A percentile compares a stretch with the other conserved stretches of the same genome.
These are phyloP conservation scores for Actenoides hombroni DNA, from an alignment of 2,113 vertebrate genomes.

Conservation along the genomic window DNA sequence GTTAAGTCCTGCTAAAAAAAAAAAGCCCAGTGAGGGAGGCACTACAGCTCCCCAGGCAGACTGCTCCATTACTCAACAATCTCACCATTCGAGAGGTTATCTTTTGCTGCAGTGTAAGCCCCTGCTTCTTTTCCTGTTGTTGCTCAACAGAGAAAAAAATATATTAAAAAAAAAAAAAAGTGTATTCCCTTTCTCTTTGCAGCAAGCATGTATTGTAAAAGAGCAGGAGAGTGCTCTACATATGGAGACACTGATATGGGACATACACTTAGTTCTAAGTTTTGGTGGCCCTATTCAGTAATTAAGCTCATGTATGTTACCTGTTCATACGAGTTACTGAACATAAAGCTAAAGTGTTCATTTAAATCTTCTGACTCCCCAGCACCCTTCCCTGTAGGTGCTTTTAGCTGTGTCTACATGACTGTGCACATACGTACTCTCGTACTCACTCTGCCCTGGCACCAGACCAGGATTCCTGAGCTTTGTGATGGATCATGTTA, in stretches of 20 bases:
- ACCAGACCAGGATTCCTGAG: not conserved
- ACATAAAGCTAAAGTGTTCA: not conserved
- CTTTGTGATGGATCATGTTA: fast-evolving
- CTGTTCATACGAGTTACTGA: not conserved
- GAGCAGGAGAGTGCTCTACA: not conserved
- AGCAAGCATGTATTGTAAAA: not conserved
- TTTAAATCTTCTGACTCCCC: not conserved
- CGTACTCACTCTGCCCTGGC: not conserved
- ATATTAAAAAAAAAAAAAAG: not conserved
- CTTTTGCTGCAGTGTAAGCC: not conserved
- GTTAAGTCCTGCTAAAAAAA: not conserved
- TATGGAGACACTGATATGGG: not conserved
- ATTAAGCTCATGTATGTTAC: not conserved
- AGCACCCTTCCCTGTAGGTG: not conserved
- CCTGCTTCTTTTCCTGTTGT: not conserved
- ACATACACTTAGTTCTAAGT: not conserved
- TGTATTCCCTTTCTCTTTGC: not conserved
- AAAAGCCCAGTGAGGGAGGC: not conserved
- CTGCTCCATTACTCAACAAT: not conserved
- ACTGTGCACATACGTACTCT: fast-evolving
- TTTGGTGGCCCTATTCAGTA: not conserved
- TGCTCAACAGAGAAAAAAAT: not conserved
- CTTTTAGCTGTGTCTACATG: not conserved
- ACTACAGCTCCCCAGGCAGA: not conserved
- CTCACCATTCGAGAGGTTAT: not conserved